These are phyloP conservation scores for Dioctria linearis DNA, from an alignment of 2,888 invertebrate species.

Conservation along the genomic window DNA sequence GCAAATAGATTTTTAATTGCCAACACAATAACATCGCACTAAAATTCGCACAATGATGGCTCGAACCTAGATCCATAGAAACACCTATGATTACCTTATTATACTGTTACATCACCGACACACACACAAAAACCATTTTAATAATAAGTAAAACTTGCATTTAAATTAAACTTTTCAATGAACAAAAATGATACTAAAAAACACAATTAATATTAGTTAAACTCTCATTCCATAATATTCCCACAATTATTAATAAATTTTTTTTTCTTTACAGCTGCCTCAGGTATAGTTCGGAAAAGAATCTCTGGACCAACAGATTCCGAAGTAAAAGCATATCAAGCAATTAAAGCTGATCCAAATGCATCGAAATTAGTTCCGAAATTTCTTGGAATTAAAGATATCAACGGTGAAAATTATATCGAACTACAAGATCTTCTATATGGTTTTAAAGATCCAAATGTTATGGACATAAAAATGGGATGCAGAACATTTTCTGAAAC, in stretches of 20 bases:
- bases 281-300: conserved; percentile 95
- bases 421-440: conserved; percentile 95
- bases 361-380: conserved; percentile 79
- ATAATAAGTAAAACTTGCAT: too few relatives aligned
- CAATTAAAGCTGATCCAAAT: conserved; percentile 80
- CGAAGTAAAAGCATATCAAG: conserved; percentile 85
- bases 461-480: conserved; percentile 99
- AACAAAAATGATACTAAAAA: conserved; percentile 23
- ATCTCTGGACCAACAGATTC: conserved; percentile 81
- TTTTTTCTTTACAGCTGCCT: conserved; percentile 78
- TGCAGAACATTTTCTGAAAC: conserved; percentile 95
- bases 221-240: neutral
- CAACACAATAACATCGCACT: too few relatives aligned
- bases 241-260: conserved; percentile 22
- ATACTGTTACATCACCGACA: too few relatives aligned
- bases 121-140: too few relatives aligned
- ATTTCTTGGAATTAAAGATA: conserved; percentile 86
- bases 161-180: neutral
- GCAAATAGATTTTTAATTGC: too few relatives aligned
- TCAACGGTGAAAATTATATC: conserved; percentile 87
- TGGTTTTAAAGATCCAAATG: conserved; percentile 91
- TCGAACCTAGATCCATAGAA: too few relatives aligned
- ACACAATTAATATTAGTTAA: conserved; percentile 7
- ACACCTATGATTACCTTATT: too few relatives aligned
- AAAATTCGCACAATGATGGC: too few relatives aligned